phyloP scores from a whole-genome alignment of 2,113 vertebrate genomes.

The Callionymus lyra region DNA sequence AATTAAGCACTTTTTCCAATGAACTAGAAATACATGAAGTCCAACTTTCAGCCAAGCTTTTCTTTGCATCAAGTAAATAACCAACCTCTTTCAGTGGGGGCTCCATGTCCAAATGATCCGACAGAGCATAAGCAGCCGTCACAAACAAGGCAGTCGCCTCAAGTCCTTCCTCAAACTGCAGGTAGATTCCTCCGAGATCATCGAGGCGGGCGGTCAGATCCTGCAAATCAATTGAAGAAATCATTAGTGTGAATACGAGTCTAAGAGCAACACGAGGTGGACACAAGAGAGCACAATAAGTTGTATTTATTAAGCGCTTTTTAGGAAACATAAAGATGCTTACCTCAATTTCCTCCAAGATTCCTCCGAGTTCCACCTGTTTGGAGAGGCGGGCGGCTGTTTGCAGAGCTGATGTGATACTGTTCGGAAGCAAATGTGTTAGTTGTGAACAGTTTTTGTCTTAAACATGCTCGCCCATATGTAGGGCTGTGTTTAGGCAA shows the following conservation, averaged over 20 bases:
- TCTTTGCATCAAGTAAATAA: no score
- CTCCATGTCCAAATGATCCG: constrained; percentile 86
- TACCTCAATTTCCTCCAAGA: constrained; percentile 97
- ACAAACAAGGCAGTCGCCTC: constrained; percentile 91
- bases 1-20: no score
- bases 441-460: not conserved
- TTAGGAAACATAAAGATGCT: no score
- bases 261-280: constrained; percentile 37
- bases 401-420: constrained; percentile 83
- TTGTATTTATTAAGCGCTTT: no score
- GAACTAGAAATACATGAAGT: no score
- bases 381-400: constrained; percentile 86
- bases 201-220: constrained; percentile 94
- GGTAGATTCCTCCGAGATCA: constrained; percentile 89
- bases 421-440: constrained; percentile 40
- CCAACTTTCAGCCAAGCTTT: no score
- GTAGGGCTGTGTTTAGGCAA: no score
- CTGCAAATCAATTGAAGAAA: constrained; percentile 46
- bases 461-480: not conserved
- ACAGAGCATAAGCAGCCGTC: constrained; percentile 84
- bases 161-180: constrained; percentile 96
- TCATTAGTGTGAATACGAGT: not conserved
- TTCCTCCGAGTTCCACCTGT: constrained; percentile 84
- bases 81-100: constrained; percentile 89
- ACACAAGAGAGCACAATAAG: no score